Evolutionary conservation across 2,113 vertebrate species (phyloP), one percentile per base, ranked within the genome.

Genomic region (Promerops cafer): DNA sequence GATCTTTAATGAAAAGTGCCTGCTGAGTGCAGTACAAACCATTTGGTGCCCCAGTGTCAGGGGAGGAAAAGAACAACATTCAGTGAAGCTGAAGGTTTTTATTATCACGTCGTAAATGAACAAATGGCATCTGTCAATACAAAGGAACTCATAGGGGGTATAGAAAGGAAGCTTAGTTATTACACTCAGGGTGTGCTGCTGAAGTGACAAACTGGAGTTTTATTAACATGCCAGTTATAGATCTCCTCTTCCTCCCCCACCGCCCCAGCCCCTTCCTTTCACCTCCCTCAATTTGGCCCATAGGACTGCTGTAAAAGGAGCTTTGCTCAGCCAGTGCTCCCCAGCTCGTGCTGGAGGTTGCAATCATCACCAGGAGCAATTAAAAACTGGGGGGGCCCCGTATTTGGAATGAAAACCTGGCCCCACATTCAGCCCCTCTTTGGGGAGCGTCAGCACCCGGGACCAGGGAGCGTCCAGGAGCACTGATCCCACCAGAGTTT

Each of bases 111-210:
- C 97, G 97, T 98, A 98, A 98, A 98, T 87, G 98, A 97, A 98
- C 98, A 98, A 98, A 98, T 98, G 98, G 98, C 97, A 97, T 98
- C 97, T 98, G 98, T 98, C 98, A 98, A 98, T 98, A 98, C 98
- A 98, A 98, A 98, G 98, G 78, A 91, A 45, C 96, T 96, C 95
- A 39, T 93, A 96, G 94, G 94, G 97, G 97, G 89, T 83, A 89
- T 90, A 85, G 92, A 89, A 96, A 95, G 96, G 97, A 97, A 98
- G 96, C 96, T 87, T 44, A 91, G 95, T 96, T 97, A 97, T 97
- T 97, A 96, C 90, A 80, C 95, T 86, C 85, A 40, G 97, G 97
- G 96, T 93, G 96, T 97, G 94, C 94, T 98, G 94, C 96, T 77
- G 76, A 91, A 97, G 97, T 94, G 97, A 97, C 97, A 98, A 97